Conservation (phyloP, 2,113 vertebrate species). For the Accipiter cooperii region DNA sequence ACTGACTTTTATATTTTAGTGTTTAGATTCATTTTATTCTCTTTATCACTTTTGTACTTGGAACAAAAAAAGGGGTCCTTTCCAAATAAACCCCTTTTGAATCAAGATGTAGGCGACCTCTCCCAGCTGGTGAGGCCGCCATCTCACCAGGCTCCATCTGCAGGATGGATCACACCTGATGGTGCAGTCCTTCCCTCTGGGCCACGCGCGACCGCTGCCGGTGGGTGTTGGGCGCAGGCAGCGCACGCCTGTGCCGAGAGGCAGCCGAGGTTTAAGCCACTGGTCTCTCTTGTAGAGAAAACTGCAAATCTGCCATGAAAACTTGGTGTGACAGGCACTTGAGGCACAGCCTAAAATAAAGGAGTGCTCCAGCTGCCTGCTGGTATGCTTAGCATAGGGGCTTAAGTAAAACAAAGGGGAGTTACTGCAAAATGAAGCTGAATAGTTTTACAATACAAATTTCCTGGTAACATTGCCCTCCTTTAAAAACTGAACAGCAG, state of each 20-base stretch:
- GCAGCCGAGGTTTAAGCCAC: neutral
- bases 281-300: neutral
- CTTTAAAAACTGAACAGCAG: neutral
- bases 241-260: neutral
- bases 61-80: neutral
- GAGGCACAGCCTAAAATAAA: neutral
- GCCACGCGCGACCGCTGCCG: neutral
- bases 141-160: neutral
- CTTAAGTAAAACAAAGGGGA: neutral
- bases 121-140: neutral
- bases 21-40: constrained; percentile 61
- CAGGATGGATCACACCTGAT: neutral
- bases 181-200: neutral
- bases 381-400: neutral
- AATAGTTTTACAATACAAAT: neutral
- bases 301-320: neutral
- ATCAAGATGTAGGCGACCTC: neutral
- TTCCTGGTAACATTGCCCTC: neutral
- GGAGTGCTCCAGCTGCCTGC: neutral
- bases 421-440: neutral
- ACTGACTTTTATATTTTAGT: constrained; percentile 44
- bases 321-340: neutral
- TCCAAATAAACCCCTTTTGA: neutral
- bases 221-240: neutral
- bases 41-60: constrained; percentile 51